Base-by-base conservation (phyloP, 2,888 invertebrate species). In the Philereme vetulata region DNA sequence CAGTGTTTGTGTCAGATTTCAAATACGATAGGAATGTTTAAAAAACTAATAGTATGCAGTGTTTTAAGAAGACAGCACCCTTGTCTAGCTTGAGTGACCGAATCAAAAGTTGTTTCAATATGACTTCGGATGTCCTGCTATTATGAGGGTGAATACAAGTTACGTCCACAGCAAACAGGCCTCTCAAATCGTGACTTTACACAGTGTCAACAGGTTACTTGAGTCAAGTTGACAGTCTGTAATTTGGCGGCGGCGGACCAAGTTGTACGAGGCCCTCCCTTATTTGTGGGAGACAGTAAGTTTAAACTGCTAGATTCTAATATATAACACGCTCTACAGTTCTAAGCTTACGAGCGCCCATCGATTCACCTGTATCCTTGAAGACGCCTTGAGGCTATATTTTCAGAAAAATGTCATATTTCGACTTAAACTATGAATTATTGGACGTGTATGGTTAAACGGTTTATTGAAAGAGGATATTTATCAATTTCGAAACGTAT, bases 191-290 rank as follows among this genome's bases (percentile, higher is more conserved):
- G 75, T 78, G 79, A 85, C 82, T 80, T 81, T 82, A 82, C 80
- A 74, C 73, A 81, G 77, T 82, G 86, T 86, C 90, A 91, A 90
- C 89, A 88, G 90, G 90, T 90, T 87, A 87, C 89, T 88, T 85
- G 87, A 89, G 86, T 81, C 78, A 78, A 88, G 83, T 83, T 84
- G 85, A 83, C 86, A 84, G 86, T 84, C 85, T 87, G 85, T 90
- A 88, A 91, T 89, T 91, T 89, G 83, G 82, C 80, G 78, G 74
- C 76, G 73, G 75, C 76, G 80, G 82, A 81, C 81, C 77, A 85
- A 88, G 76, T 85, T 88, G 81, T 70, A 81, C 78, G 78, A 75
- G 42, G 78, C 78, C 81, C 78, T 77, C 82, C 81, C 82, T 84
- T 87, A 88, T 88, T 88, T 88, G 87, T 79, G 74, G 82, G 80